These are phyloP conservation scores for Caloenas nicobarica DNA, from an alignment of 2,113 vertebrate species.

Conservation along the genomic window DNA sequence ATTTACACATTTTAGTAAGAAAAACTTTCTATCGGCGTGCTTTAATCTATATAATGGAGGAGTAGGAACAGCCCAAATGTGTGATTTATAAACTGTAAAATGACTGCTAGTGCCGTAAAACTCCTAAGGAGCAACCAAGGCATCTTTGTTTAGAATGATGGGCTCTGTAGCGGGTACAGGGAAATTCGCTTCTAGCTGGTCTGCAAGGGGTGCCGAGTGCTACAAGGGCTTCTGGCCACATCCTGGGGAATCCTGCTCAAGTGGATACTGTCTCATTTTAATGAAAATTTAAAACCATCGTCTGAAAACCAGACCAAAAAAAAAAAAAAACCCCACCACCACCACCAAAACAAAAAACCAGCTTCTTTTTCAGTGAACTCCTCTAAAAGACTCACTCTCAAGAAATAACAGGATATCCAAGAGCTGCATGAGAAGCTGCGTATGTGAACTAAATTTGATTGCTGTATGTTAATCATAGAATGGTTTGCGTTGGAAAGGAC, in stretches of 20 bases:
- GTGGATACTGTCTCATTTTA: neutral
- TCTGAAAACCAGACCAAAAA: neutral
- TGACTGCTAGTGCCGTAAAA: neutral
- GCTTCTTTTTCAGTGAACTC: rapidly evolving
- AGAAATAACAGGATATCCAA: neutral
- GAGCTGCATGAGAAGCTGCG: neutral
- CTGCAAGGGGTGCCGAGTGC: neutral
- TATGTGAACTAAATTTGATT: neutral
- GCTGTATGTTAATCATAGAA: neutral
- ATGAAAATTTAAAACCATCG: neutral
- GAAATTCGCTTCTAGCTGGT: neutral
- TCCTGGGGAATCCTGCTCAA: neutral
- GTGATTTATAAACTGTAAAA: neutral
- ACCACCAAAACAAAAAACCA: too few species aligned
- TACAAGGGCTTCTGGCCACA: neutral
- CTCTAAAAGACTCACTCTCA: neutral
- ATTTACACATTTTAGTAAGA: neutral
- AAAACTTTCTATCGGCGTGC: neutral
- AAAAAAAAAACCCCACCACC: too few species aligned
- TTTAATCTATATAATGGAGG: neutral
- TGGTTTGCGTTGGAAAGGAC: too few species aligned
- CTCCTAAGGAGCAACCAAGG: neutral
- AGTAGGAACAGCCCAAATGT: neutral
- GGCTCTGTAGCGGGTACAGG: neutral
- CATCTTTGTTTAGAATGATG: neutral